Conservation (phyloP, 2,113 vertebrate genomes). For the Potamarius usumacintae region DNA sequence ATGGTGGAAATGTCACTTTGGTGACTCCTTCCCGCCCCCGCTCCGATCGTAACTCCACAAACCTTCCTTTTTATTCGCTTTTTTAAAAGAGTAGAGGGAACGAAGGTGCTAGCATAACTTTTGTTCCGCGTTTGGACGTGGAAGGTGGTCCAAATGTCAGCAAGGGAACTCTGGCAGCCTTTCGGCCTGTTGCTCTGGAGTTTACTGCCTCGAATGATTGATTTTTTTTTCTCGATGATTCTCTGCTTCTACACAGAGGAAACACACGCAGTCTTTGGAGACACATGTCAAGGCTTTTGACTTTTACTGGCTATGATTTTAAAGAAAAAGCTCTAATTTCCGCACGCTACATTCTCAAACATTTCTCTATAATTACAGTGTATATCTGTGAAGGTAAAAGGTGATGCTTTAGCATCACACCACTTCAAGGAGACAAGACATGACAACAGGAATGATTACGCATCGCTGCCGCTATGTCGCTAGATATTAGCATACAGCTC, state of each 20-base stretch:
- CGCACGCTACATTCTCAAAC: not conserved
- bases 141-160: conserved; percentile 59
- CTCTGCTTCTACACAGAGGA: not conserved
- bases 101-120: conserved; percentile 39
- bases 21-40: conserved; percentile 62
- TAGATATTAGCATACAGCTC: no score
- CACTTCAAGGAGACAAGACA: no score
- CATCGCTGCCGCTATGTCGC: no score
- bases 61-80: conserved; percentile 64
- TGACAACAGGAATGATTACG: no score
- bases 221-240: not conserved
- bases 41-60: conserved; percentile 71
- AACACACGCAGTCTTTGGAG: not conserved
- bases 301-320: not conserved
- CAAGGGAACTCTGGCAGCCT: conserved; percentile 2
- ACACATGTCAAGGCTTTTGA: not conserved
- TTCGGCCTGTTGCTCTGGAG: conserved; percentile 47
- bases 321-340: not conserved
- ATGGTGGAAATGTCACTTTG: conserved; percentile 74
- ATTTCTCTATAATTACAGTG: no score
- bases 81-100: conserved; percentile 46
- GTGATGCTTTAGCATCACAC: not conserved
- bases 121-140: conserved; percentile 45
- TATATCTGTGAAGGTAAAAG: no score
- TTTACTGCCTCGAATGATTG: not conserved